Evolutionary conservation across 1,140 invertebrate genomes (phyloP).

Genomic region (Drosophila auraria): DNA sequence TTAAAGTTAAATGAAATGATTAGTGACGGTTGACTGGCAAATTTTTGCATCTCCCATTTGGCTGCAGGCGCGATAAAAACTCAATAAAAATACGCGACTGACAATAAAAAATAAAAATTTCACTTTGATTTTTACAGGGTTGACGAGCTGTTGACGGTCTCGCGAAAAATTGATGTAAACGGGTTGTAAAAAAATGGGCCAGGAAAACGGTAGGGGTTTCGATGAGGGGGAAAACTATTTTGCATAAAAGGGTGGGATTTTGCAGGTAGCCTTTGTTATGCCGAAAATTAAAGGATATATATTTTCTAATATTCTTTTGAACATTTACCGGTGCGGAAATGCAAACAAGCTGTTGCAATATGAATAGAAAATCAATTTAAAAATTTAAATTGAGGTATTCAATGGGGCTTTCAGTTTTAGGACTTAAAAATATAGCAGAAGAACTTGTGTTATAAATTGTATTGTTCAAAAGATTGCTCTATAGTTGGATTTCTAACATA

Average conservation of each 20-base stretch:
- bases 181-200: constrained; percentile 18
- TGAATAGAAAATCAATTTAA: background rate
- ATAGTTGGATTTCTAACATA: background rate
- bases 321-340: constrained; percentile 6
- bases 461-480: too few species aligned
- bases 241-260: constrained; percentile 22
- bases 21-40: constrained; percentile 68
- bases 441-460: too few species aligned
- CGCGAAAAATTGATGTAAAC: constrained; percentile 29
- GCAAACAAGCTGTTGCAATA: constrained; percentile 10
- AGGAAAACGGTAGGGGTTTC: background rate
- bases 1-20: constrained; percentile 79
- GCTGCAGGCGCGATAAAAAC: constrained; percentile 77
- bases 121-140: constrained; percentile 68
- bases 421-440: background rate
- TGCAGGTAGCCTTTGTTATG: constrained; percentile 14
- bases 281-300: background rate
- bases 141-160: constrained; percentile 52
- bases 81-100: constrained; percentile 69
- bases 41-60: constrained; percentile 44
- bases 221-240: constrained; percentile 10
- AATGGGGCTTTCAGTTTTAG: background rate
- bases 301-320: constrained; percentile 2
- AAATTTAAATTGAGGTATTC: background rate
- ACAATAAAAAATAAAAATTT: constrained; percentile 51